Conservation (phyloP, 2,113 vertebrate genomes). For the Xenopus borealis region DNA sequence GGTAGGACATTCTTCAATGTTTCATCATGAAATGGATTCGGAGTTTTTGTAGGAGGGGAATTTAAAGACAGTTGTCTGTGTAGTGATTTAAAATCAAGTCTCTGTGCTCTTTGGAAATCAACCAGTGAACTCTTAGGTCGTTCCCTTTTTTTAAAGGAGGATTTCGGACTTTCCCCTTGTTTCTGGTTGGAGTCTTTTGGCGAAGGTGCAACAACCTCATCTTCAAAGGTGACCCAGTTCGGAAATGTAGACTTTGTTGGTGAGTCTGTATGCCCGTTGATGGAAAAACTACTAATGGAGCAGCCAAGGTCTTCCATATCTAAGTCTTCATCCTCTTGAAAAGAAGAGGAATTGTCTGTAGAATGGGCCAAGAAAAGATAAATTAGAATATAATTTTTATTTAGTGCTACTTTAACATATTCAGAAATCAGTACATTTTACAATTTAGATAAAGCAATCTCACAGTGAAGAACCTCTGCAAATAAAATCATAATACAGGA, state of each 20-base stretch:
- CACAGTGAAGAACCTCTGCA: background rate
- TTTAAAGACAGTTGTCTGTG: slow-evolving; percentile 59
- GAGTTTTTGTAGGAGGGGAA: slow-evolving; percentile 65
- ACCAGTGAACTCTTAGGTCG: slow-evolving; percentile 69
- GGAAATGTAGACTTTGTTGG: slow-evolving; percentile 67
- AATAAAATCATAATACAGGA: background rate
- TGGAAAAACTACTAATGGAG: slow-evolving; percentile 58
- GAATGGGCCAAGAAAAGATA: slow-evolving; percentile 48
- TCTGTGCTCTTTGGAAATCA: slow-evolving; percentile 71
- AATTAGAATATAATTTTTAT: background rate
- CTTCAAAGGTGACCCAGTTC: slow-evolving; percentile 88
- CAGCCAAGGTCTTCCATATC: slow-evolving; percentile 76
- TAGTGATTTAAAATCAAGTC: slow-evolving; percentile 65
- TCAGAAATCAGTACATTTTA: background rate
- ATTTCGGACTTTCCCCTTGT: slow-evolving; percentile 51
- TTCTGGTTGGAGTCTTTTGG: slow-evolving; percentile 59
- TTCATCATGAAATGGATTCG: slow-evolving; percentile 82
- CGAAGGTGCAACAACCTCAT: slow-evolving; percentile 65
- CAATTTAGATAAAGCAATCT: background rate
- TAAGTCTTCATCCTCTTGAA: slow-evolving; percentile 80
- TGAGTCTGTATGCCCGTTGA: slow-evolving; percentile 65
- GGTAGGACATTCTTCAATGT: slow-evolving; percentile 75
- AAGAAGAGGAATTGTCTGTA: slow-evolving; percentile 72
- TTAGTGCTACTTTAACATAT: background rate
- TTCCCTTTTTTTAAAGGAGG: slow-evolving; percentile 68